Percentiles rank a stretch among this genome's conserved stretches.
phyloP scores from a whole-genome alignment of 92 coral and sea anemone species.

The Epizoanthus illoricatus region DNA sequence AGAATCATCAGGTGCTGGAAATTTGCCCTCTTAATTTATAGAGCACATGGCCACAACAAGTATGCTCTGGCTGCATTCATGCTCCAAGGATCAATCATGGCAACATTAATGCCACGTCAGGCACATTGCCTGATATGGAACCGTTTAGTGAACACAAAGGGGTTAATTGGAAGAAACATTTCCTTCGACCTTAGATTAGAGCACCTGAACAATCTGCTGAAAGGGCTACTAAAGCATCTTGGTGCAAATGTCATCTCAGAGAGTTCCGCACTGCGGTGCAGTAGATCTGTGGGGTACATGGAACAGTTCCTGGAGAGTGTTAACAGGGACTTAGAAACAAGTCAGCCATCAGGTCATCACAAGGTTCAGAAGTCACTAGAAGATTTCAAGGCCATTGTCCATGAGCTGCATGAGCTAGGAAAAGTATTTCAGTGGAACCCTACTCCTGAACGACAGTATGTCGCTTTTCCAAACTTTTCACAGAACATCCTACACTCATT shows the following conservation, averaged over 20 bases:
- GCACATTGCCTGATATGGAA: constrained; percentile 59
- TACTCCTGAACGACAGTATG: constrained; percentile 4
- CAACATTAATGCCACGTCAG: constrained; percentile 47
- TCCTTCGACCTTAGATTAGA: constrained; percentile 56
- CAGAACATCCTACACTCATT: not conserved
- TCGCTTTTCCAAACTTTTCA: constrained; percentile 19
- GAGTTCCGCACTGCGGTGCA: constrained; percentile 29
- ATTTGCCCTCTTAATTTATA: constrained; percentile 42
- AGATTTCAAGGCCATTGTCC: constrained; percentile 27
- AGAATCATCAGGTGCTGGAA: constrained; percentile 60
- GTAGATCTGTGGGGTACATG: constrained; percentile 1
- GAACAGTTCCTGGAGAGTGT: constrained; percentile 20
- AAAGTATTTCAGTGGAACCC: constrained; percentile 15
- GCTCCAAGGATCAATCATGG: constrained; percentile 35
- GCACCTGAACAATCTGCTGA: constrained; percentile 23
- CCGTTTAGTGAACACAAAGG: constrained; percentile 55
- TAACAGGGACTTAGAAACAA: constrained; percentile 31
- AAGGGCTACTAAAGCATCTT: constrained; percentile 31
- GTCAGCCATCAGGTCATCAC: constrained; percentile 49
- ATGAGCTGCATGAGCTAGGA: constrained; percentile 35
- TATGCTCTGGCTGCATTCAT: constrained; percentile 70
- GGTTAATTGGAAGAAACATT: constrained; percentile 50
- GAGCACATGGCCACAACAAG: constrained; percentile 51
- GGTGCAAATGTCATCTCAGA: constrained; percentile 25
- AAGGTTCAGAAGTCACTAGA: constrained; percentile 5